These are phyloP conservation scores for Cotesia typhae DNA, from an alignment of 1,140 invertebrate genomes.

Conservation along the genomic window DNA sequence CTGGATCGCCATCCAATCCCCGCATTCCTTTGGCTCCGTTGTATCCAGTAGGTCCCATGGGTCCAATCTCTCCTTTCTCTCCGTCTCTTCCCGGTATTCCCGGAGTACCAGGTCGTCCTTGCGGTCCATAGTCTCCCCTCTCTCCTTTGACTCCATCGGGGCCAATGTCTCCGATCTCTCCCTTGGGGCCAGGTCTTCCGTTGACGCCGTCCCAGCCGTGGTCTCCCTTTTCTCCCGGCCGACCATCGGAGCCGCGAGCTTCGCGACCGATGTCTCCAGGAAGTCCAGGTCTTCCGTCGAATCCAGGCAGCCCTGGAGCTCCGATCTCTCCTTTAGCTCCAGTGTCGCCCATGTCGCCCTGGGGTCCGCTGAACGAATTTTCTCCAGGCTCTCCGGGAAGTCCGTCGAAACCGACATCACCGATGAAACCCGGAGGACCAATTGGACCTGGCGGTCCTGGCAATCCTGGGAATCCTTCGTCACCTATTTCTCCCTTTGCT, in stretches of 20 bases:
- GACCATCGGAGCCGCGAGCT: conserved; percentile 54
- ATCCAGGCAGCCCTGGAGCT: conserved; percentile 63
- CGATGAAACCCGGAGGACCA: conserved; percentile 60
- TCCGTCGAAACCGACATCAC: conserved; percentile 60
- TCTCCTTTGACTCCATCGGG: conserved; percentile 57
- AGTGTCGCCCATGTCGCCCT: conserved; percentile 71
- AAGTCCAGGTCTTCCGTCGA: conserved; percentile 64
- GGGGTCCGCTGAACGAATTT: conserved; percentile 70
- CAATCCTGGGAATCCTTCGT: conserved; percentile 64
- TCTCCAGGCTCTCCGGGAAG: conserved; percentile 61
- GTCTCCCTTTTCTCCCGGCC: conserved; percentile 62
- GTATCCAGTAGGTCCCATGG: conserved; percentile 54
- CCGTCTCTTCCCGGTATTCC: conserved; percentile 62
- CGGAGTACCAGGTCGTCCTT: conserved; percentile 55
- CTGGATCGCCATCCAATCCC: conserved; percentile 67
- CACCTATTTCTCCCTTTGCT: conserved; percentile 69
- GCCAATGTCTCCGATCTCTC: conserved; percentile 64
- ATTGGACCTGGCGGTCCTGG: conserved; percentile 65
- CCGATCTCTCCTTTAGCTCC: conserved; percentile 65
- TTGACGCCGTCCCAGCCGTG: conserved; percentile 59
- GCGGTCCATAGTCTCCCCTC: conserved; percentile 59
- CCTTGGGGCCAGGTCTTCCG: conserved; percentile 63
- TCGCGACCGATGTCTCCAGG: conserved; percentile 65
- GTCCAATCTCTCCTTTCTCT: conserved; percentile 63
- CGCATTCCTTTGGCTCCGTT: conserved; percentile 61